Conservation (phyloP, 1,140 invertebrate genomes). For the Drosophila carrolli region DNA sequence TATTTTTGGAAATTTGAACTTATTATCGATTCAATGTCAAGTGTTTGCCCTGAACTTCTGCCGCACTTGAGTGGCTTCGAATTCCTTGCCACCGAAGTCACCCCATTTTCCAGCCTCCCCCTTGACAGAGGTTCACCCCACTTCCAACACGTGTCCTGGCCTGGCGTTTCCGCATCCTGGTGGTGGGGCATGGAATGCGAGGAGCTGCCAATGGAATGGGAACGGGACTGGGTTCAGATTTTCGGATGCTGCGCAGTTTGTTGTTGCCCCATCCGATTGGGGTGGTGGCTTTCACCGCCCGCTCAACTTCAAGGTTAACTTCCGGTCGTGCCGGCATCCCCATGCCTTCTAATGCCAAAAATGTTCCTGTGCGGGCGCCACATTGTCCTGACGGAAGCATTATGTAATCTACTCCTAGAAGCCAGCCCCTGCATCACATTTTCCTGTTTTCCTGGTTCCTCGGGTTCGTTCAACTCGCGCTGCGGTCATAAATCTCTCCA, state of each 20-base stretch:
- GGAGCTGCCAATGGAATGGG: neutral
- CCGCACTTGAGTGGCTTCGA: constrained; percentile 27
- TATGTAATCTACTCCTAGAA: constrained; percentile 52
- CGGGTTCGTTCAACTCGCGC: constrained; percentile 67
- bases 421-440: neutral
- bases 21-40: constrained; percentile 80
- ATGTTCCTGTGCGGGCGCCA: constrained; percentile 35
- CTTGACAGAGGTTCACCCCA: constrained; percentile 8
- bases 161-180: constrained; percentile 1
- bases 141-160: constrained; percentile 65
- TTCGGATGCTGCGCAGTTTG: constrained; percentile 68
- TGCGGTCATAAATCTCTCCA: constrained; percentile 58
- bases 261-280: constrained; percentile 18
- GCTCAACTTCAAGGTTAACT: constrained; percentile 77
- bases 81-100: constrained; percentile 36
- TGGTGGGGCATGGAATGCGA: constrained; percentile 55
- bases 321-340: constrained; percentile 37
- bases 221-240: constrained; percentile 19
- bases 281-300: constrained; percentile 11
- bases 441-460: constrained; percentile 33
- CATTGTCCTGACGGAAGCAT: constrained; percentile 40
- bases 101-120: constrained; percentile 46
- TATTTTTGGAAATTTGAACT: constrained; percentile 65
- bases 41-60: constrained; percentile 64
- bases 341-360: constrained; percentile 26